Evolutionary conservation across 2,888 invertebrate genomes (phyloP).

Genomic region (Phytoseiulus persimilis): DNA sequence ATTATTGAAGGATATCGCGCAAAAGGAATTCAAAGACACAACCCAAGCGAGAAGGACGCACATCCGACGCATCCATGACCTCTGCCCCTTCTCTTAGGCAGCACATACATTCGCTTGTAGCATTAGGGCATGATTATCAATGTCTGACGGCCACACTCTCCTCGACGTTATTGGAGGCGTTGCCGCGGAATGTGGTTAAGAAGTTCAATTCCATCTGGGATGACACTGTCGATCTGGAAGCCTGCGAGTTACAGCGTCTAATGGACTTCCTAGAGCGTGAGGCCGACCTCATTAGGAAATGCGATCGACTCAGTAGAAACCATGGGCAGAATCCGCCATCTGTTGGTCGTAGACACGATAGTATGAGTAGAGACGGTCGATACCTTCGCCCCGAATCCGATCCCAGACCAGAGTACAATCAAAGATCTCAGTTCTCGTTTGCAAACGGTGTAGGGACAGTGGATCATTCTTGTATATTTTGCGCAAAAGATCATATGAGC

Average conservation of each 20-base stretch:
- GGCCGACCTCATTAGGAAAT: neutral
- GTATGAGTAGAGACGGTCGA: neutral
- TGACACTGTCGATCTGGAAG: neutral
- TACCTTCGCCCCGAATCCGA: too few species aligned
- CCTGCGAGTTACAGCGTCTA: neutral
- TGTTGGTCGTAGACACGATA: neutral
- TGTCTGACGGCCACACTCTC: neutral
- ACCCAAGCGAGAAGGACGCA: neutral
- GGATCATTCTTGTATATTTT: neutral
- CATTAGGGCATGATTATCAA: neutral
- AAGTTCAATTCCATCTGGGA: neutral
- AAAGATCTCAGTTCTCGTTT: neutral
- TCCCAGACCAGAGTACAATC: neutral
- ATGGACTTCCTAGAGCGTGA: neutral
- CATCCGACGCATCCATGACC: neutral
- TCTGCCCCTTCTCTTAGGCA: neutral
- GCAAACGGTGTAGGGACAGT: neutral
- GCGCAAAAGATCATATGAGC: neutral
- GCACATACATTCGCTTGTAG: neutral
- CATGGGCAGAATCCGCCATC: neutral
- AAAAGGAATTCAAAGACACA: neutral
- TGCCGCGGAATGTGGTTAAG: neutral
- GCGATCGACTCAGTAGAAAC: neutral
- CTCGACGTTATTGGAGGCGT: neutral
- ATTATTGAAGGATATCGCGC: neutral